Evolutionary conservation across 2,888 invertebrate genomes (phyloP).

Genomic region (Lamproptera curius): DNA sequence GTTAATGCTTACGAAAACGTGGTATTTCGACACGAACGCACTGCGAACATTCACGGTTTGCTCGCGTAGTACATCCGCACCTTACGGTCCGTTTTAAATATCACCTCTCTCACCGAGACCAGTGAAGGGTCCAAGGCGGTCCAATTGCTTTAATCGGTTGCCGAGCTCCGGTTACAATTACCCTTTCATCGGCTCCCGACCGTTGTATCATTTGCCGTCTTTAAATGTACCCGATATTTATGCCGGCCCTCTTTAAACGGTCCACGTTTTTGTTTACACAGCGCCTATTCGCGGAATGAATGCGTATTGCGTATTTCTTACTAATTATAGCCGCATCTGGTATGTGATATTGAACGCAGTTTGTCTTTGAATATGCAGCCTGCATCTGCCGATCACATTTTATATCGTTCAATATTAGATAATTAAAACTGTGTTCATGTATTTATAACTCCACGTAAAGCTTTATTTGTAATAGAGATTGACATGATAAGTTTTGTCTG

Average conservation of each 20-base stretch:
- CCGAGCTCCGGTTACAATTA: constrained; percentile 52
- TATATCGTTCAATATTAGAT: too few relatives aligned
- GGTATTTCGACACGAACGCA: background rate
- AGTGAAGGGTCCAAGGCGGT: constrained; percentile 36
- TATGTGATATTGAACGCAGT: too few relatives aligned
- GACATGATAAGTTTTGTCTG: too few relatives aligned
- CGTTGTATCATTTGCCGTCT: constrained; percentile 28
- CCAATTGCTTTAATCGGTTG: constrained; percentile 51
- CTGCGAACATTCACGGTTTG: background rate
- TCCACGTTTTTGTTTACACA: background rate
- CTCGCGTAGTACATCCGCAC: background rate
- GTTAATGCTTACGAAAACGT: too few relatives aligned
- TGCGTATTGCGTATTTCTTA: background rate
- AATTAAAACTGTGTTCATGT: too few relatives aligned
- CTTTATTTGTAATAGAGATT: too few relatives aligned
- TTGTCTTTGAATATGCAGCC: too few relatives aligned
- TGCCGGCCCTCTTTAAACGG: constrained; percentile 14
- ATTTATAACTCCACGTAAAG: too few relatives aligned
- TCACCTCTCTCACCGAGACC: constrained; percentile 13
- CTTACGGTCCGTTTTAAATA: constrained; percentile 16
- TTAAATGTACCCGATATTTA: constrained; percentile 5
- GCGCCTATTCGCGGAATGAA: background rate
- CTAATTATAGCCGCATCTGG: background rate
- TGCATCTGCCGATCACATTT: too few relatives aligned
- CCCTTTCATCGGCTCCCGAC: constrained; percentile 42